Conservation (phyloP, 2,888 invertebrate species). For the Candidula unifasciata region DNA sequence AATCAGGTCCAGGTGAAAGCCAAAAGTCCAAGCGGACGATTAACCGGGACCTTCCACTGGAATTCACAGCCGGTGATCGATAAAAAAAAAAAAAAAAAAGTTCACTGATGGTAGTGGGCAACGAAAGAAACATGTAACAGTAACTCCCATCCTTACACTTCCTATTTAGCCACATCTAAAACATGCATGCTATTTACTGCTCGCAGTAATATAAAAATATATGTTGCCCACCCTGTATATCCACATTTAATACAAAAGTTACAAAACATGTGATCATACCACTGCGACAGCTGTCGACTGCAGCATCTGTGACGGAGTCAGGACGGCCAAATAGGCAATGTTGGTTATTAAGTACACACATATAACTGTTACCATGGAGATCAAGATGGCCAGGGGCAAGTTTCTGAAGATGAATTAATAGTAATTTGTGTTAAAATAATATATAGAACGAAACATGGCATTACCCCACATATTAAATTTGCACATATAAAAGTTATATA, state of each 20-base stretch:
- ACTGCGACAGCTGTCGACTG: constrained; percentile 79
- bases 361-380: constrained; percentile 71
- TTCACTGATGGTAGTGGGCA: too few relatives aligned
- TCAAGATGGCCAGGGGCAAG: constrained; percentile 72
- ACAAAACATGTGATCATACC: constrained; percentile 80
- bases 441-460: not conserved
- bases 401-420: constrained; percentile 63
- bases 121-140: too few relatives aligned
- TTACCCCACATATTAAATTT: not conserved
- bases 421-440: not conserved
- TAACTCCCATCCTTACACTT: too few relatives aligned
- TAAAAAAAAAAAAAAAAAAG: too few relatives aligned
- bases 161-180: too few relatives aligned
- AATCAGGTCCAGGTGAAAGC: too few relatives aligned
- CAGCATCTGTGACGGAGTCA: constrained; percentile 71
- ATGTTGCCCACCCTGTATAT: too few relatives aligned
- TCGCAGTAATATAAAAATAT: too few relatives aligned
- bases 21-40: too few relatives aligned
- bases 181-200: too few relatives aligned
- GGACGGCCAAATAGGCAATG: constrained; percentile 72
- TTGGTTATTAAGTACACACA: constrained; percentile 71
- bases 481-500: not conserved
- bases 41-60: too few relatives aligned
- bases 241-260: not conserved
- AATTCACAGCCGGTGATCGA: too few relatives aligned